A percentile compares a stretch with the other conserved stretches of the same genome.
Conservation (phyloP, 2,113 vertebrate genomes). For the Laticauda laticaudata region DNA sequence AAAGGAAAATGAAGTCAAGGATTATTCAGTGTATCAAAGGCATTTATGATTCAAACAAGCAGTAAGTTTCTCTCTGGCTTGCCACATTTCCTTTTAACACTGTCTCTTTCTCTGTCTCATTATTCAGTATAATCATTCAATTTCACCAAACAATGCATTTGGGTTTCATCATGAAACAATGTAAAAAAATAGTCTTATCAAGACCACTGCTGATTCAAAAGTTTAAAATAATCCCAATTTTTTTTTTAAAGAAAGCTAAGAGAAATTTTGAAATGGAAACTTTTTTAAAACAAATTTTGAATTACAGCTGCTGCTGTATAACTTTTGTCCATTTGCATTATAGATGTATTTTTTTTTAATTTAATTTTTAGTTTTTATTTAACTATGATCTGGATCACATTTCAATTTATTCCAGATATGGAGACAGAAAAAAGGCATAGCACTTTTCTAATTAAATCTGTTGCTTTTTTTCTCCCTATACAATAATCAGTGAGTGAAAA, state of each 20-base stretch:
- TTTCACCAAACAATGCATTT: conserved; percentile 61
- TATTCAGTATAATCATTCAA: conserved; percentile 54
- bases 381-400: neutral
- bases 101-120: neutral
- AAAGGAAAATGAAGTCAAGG: neutral
- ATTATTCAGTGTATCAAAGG: conserved; percentile 16
- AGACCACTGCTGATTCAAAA: conserved; percentile 59
- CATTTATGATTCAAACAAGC: conserved; percentile 8
- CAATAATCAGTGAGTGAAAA: neutral
- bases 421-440: neutral
- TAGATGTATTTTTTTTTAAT: conserved; percentile 70
- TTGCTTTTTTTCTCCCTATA: neutral
- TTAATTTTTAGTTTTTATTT: conserved; percentile 40
- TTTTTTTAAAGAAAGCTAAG: conserved; percentile 63
- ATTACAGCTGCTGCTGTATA: conserved; percentile 52
- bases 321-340: conserved; percentile 55
- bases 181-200: conserved; percentile 68
- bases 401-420: conserved; percentile 16
- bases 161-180: conserved; percentile 62
- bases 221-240: conserved; percentile 68
- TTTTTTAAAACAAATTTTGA: conserved; percentile 51
- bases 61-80: neutral
- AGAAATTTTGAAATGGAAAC: conserved; percentile 70
- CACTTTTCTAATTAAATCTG: neutral
- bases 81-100: conserved; percentile 41